Base-by-base conservation (phyloP, 2,113 vertebrate species). In the Corythoichthys haematopterus region DNA sequence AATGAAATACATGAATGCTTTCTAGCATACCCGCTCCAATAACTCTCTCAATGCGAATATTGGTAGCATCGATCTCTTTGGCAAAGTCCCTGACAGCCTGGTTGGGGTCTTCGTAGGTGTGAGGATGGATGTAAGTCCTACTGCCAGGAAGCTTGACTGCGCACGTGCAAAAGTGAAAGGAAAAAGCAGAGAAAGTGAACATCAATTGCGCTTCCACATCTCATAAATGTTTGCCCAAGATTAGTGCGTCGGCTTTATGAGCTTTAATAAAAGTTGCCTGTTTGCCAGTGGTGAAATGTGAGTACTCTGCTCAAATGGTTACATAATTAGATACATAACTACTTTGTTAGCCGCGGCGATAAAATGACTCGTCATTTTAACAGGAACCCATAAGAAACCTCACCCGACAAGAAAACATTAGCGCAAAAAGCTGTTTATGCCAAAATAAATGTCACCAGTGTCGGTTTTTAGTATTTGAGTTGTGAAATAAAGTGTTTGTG, bases 101-200 rank as follows among this genome's bases (percentile, higher is more conserved):
- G 85, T 92, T 93, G 28, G 92, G 92, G 74, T 93, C 92, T 74
- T 93, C 92, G 11, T 93, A 93, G 51, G 92, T 93, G 82, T 93
- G 92, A 59, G 92, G 92, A 72, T 93, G 91, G 71, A 93, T 89
- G 72, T 93, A 93, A 12, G 88, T 92, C 80, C 88, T 82, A 80
- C 90, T 92, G 76, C 91, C 92, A 15, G 92, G 92, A 69, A 93
- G 88, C 77, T 92, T 92, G 36, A 92, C 92, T 93, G 79, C 38
- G 71, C 64, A n/a, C 38, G 60, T 11, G 45, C n/a, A 64, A 66
- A 76, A 35, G 35, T 28, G 58, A 37, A 55, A 12, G 45, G 3
- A 68, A 64, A 67, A 12, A 63, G 28, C 9, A 14, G 5, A 57
- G 13, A 2, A 33, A 57, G 5, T 5, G 46, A 37, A 43, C 33